phyloP scores from a whole-genome alignment of 1,140 invertebrate species.

The Pseudomyrmex concolor region DNA sequence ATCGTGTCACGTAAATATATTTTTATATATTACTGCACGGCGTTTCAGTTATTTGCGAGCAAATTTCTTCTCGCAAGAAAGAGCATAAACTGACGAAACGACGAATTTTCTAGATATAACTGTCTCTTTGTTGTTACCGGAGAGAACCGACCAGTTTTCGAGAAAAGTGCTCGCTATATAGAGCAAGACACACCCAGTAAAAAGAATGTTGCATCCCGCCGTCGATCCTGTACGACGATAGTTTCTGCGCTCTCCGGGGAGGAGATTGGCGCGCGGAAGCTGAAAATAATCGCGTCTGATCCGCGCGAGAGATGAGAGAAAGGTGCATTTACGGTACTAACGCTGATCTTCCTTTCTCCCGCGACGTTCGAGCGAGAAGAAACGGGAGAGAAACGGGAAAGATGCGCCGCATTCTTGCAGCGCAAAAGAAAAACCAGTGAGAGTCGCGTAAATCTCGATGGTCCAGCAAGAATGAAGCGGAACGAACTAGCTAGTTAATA shows the following conservation, averaged over 20 bases:
- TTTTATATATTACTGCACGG: no score
- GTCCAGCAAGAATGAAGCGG: slow-evolving; percentile 47
- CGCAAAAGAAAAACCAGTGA: slow-evolving; percentile 76
- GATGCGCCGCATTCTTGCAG: slow-evolving; percentile 68
- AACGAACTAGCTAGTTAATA: not conserved
- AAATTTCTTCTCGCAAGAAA: no score
- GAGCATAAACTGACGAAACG: no score
- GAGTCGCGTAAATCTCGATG: slow-evolving; percentile 62
- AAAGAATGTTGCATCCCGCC: slow-evolving; percentile 29
- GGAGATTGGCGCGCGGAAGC: slow-evolving; percentile 28
- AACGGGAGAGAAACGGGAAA: slow-evolving; percentile 66
- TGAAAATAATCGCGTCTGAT: slow-evolving; percentile 74
- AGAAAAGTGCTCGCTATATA: slow-evolving; percentile 11
- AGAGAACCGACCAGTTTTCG: not conserved
- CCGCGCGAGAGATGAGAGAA: slow-evolving; percentile 72
- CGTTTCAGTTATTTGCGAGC: no score
- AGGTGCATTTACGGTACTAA: slow-evolving; percentile 74
- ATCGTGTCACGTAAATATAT: not conserved
- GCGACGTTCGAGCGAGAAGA: slow-evolving; percentile 61
- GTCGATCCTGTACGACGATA: slow-evolving; percentile 7
- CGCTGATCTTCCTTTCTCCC: slow-evolving; percentile 70
- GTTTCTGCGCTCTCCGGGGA: slow-evolving; percentile 2
- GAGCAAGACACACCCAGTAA: slow-evolving; percentile 24
- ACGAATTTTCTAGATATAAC: not conserved
- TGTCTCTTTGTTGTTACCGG: not conserved